A percentile compares a stretch with the other conserved stretches of the same genome.
Conservation (phyloP, 2,113 vertebrate genomes). For the Triplophysa rosa region DNA sequence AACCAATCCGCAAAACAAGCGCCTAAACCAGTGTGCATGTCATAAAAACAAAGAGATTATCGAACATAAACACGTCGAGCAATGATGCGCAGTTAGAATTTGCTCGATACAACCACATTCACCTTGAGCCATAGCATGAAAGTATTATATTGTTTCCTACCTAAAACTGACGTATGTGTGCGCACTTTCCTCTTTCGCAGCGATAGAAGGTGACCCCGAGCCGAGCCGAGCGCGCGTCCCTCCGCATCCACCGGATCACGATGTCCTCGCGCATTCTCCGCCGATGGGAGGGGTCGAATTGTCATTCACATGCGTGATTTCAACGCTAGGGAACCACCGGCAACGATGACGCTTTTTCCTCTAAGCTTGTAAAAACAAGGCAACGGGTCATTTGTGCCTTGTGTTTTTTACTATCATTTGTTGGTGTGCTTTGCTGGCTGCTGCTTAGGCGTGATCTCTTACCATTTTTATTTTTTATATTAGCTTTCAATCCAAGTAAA, state of each 20-base stretch:
- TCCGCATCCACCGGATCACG: constrained; percentile 72
- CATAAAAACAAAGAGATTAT: not conserved
- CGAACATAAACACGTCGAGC: not conserved
- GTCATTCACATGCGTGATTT: not conserved
- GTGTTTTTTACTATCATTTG: too few species aligned
- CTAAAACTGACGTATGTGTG: constrained; percentile 28
- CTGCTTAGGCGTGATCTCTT: too few species aligned
- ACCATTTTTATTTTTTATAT: too few species aligned
- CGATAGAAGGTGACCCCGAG: constrained; percentile 80
- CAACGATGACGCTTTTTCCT: not conserved
- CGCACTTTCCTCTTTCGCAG: constrained; percentile 58
- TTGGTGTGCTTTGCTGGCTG: not conserved
- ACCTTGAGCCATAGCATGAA: not conserved
- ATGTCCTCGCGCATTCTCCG: constrained; percentile 68
- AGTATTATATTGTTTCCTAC: not conserved
- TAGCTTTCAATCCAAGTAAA: too few species aligned
- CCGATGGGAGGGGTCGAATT: constrained; percentile 59
- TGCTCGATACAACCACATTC: not conserved
- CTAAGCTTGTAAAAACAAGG: not conserved
- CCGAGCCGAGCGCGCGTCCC: constrained; percentile 66
- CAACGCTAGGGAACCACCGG: not conserved
- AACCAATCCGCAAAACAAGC: not conserved
- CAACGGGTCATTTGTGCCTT: not conserved
- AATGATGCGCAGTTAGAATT: not conserved
- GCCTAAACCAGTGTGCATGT: not conserved